A percentile compares a stretch with the other conserved stretches of the same genome.
These are phyloP conservation scores for Xanthorhoe designata DNA, from an alignment of 2,888 invertebrate genomes.

Conservation along the genomic window DNA sequence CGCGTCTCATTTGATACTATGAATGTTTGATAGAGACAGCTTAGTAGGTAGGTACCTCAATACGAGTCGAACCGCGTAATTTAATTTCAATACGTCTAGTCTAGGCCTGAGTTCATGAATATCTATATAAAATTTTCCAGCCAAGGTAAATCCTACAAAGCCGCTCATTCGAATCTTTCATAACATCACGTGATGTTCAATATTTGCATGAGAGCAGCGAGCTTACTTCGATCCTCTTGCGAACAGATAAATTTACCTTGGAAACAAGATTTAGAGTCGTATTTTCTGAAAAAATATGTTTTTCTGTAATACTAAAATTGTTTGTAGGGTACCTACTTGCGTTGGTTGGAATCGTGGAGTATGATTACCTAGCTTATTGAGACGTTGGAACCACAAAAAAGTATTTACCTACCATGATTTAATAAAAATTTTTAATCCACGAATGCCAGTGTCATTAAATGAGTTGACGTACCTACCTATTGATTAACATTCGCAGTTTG, in stretches of 20 bases:
- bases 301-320: not conserved
- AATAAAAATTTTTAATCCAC: too few species aligned
- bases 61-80: too few species aligned
- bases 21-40: too few species aligned
- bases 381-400: too few species aligned
- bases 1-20: too few species aligned
- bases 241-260: slow-evolving; percentile 25
- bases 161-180: slow-evolving; percentile 43
- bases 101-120: not conserved
- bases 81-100: too few species aligned
- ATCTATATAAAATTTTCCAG: not conserved
- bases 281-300: not conserved
- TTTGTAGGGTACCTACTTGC: not conserved
- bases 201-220: slow-evolving; percentile 53
- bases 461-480: too few species aligned
- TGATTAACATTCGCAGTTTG: not conserved
- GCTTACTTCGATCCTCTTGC: slow-evolving; percentile 42
- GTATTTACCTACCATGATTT: too few species aligned
- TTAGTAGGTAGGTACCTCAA: too few species aligned
- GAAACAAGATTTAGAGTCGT: slow-evolving; percentile 3
- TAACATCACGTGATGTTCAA: slow-evolving; percentile 47
- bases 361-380: too few species aligned
- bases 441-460: too few species aligned
- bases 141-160: slow-evolving; percentile 34
- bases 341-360: too few species aligned